These are phyloP conservation scores for Euzophera pinguis DNA, from an alignment of 2,888 invertebrate genomes.

Conservation along the genomic window DNA sequence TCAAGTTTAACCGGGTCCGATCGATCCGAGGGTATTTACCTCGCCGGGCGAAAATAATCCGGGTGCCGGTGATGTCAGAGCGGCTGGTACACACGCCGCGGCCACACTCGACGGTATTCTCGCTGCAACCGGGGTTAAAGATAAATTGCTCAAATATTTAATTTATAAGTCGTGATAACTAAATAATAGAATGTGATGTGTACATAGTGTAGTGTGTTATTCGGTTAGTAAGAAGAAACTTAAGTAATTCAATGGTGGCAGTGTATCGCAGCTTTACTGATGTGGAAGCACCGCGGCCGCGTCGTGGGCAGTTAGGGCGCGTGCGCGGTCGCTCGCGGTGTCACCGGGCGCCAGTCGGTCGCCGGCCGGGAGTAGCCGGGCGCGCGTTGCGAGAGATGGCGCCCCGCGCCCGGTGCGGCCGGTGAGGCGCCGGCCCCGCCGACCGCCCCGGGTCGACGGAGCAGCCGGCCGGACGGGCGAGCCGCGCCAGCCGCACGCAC, in stretches of 20 bases:
- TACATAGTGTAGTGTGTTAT: not conserved
- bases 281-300: conserved; percentile 23
- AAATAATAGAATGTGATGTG: not conserved
- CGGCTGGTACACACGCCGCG: conserved; percentile 10
- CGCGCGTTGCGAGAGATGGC: conserved; percentile 69
- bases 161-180: not conserved
- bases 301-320: conserved; percentile 34
- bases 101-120: conserved; percentile 2
- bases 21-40: conserved; percentile 80
- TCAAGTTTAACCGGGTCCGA: conserved; percentile 75
- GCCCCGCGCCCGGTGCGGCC: conserved; percentile 70
- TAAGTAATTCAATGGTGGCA: conserved; percentile 2
- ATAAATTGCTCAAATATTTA: not conserved
- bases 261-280: conserved; percentile 13
- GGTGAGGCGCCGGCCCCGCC: conserved; percentile 79
- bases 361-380: conserved; percentile 72
- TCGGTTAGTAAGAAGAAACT: not conserved
- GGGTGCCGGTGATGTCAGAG: conserved; percentile 75
- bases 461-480: conserved; percentile 50
- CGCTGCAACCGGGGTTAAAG: not conserved
- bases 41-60: conserved; percentile 78
- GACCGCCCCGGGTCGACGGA: conserved; percentile 79
- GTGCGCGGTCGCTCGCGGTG: conserved; percentile 30
- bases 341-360: conserved; percentile 57
- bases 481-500: conserved; percentile 22